Evolutionary conservation across 2,888 invertebrate species (phyloP).

Genomic region (Polyploca ridens): DNA sequence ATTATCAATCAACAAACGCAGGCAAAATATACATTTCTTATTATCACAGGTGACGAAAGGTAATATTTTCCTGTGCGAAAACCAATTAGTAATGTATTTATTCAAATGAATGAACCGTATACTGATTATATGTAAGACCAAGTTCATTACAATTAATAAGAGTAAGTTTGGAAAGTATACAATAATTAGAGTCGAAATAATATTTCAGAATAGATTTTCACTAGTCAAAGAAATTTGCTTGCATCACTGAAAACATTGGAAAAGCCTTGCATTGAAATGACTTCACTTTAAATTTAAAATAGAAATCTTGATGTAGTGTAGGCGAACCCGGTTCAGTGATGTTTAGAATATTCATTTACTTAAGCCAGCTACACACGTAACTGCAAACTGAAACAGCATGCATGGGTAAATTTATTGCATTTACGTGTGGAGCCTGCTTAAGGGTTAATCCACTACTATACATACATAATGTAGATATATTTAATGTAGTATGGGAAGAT

Average conservation of each 20-base stretch:
- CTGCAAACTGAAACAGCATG: neutral
- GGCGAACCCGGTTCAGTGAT: neutral
- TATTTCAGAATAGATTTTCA: neutral
- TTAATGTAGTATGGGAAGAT: neutral
- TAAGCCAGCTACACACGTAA: slow-evolving; percentile 6
- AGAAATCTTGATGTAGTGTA: neutral
- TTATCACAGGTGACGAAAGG: neutral
- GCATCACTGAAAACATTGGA: neutral
- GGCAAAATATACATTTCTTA: slow-evolving; percentile 1
- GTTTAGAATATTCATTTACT: slow-evolving; percentile 8
- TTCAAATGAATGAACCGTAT: neutral
- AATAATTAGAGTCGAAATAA: too few species aligned
- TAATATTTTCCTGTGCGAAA: neutral
- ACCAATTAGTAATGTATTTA: neutral
- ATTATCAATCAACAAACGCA: slow-evolving; percentile 2
- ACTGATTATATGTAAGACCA: too few species aligned
- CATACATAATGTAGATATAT: neutral
- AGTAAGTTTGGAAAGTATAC: too few species aligned
- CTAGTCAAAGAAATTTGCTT: neutral
- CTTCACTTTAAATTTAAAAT: neutral
- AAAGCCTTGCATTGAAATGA: neutral
- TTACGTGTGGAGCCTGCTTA: slow-evolving; percentile 7
- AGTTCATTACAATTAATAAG: too few species aligned
- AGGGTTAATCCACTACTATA: slow-evolving; percentile 1
- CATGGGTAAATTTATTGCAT: neutral